Percentiles rank a stretch among this genome's conserved stretches.
Evolutionary conservation across 2,113 vertebrate species (phyloP).

Genomic region (Hemibagrus wyckioides): DNA sequence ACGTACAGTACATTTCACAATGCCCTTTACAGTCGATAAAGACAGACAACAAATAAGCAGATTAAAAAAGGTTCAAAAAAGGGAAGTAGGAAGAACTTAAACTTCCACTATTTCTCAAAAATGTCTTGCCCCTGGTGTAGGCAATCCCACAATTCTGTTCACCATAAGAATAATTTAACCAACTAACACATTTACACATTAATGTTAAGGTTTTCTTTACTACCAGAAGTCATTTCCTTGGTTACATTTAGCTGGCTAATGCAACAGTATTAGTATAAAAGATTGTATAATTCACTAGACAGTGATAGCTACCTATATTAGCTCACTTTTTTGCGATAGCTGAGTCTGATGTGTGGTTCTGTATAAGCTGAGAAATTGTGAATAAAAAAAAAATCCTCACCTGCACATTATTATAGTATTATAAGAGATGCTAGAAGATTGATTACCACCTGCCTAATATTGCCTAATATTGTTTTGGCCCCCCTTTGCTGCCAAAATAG

Average conservation of each 20-base stretch:
- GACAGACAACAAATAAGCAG: background rate
- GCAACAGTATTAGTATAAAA: background rate
- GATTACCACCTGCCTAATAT: background rate
- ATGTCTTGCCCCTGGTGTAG: background rate
- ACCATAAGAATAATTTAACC: background rate
- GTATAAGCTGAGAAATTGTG: background rate
- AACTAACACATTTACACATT: background rate
- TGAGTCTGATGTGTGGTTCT: background rate
- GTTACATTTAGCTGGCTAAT: background rate
- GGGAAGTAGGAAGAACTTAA: background rate
- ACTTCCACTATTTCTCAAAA: background rate
- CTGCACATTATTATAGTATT: background rate
- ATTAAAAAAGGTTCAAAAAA: background rate
- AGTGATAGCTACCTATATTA: background rate
- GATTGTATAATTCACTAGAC: background rate
- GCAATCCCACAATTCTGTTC: background rate
- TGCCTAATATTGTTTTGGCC: too few relatives aligned
- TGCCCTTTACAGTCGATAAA: background rate
- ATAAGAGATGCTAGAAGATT: background rate
- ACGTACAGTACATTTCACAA: background rate
- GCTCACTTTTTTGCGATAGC: background rate
- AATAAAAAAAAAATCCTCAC: background rate
- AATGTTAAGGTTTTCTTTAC: background rate
- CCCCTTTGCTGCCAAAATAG: too few relatives aligned
- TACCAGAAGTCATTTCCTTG: background rate